Percentiles rank a stretch among this genome's conserved stretches.
phyloP scores from a whole-genome alignment of 2,113 vertebrate species.

The Cathartes aura region DNA sequence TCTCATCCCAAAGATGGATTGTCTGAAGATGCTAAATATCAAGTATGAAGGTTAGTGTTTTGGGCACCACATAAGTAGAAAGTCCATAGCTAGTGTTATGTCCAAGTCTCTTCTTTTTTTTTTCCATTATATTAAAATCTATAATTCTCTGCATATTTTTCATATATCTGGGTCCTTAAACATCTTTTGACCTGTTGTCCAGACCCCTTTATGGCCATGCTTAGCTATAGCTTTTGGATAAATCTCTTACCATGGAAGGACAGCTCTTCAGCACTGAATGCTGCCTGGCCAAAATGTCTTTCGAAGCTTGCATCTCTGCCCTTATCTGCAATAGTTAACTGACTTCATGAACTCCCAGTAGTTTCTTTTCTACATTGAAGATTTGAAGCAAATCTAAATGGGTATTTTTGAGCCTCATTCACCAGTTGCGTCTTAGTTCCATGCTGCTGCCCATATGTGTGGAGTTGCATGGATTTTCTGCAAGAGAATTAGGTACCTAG shows the following conservation, averaged over 20 bases:
- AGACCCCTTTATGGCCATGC: neutral
- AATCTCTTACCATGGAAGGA: neutral
- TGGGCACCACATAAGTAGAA: neutral
- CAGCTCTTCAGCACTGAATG: neutral
- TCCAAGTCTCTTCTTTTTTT: neutral
- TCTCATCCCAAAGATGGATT: constrained; percentile 88
- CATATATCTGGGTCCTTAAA: neutral
- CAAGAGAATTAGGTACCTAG: neutral
- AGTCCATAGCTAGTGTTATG: neutral
- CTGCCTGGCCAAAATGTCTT: neutral
- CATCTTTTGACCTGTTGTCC: neutral
- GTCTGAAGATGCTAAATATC: constrained; percentile 85
- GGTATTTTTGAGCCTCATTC: neutral
- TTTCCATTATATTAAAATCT: neutral
- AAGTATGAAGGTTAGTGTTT: constrained; percentile 76
- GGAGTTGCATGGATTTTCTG: neutral
- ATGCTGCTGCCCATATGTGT: neutral
- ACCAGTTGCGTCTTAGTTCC: neutral
- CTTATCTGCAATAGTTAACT: neutral
- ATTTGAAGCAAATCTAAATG: neutral
- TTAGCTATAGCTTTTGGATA: neutral
- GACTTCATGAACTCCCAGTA: neutral
- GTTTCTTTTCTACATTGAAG: neutral
- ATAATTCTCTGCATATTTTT: neutral
- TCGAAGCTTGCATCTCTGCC: neutral